A percentile compares a stretch with the other conserved stretches of the same genome.
Conservation (phyloP, 2,888 invertebrate genomes). For the Aspidapion aeneum region DNA sequence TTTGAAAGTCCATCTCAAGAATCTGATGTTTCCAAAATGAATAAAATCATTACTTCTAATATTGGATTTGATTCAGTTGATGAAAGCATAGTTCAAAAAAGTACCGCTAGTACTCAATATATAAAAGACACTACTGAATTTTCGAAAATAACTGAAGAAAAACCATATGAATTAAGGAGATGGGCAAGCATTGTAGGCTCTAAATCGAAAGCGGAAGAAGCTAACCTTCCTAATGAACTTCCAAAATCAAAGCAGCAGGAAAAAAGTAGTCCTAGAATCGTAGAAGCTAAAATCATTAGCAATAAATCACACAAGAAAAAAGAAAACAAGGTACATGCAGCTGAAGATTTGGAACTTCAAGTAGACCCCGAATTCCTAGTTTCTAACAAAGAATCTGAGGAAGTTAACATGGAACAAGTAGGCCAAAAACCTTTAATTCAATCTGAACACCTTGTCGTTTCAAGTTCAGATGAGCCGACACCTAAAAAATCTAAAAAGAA, state of each 20-base stretch:
- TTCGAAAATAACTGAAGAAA: conserved; percentile 3
- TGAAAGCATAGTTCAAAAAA: too few species aligned
- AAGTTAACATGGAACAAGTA: background rate
- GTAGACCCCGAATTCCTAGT: conserved; percentile 2
- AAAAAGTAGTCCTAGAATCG: conserved; percentile 8
- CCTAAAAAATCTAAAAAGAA: conserved; percentile 30
- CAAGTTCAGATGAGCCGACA: conserved; percentile 15
- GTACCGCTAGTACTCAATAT: too few species aligned
- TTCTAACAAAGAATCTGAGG: conserved; percentile 1
- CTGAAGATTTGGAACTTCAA: conserved; percentile 13
- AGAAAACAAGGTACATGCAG: conserved; percentile 22
- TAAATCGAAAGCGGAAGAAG: conserved; percentile 11
- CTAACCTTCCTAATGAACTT: background rate
- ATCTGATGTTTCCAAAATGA: too few species aligned
- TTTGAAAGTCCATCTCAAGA: too few species aligned
- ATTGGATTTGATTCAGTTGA: too few species aligned
- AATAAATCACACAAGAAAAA: conserved; percentile 17
- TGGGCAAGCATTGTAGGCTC: conserved; percentile 25
- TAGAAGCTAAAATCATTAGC: conserved; percentile 16
- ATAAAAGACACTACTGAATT: too few species aligned
- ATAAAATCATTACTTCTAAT: too few species aligned
- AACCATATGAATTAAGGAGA: background rate
- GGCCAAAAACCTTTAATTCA: conserved; percentile 2
- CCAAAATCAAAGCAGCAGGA: background rate
- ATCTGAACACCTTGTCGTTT: conserved; percentile 12